Conservation (phyloP, 2,888 invertebrate species). For the Cantharis rufa region DNA sequence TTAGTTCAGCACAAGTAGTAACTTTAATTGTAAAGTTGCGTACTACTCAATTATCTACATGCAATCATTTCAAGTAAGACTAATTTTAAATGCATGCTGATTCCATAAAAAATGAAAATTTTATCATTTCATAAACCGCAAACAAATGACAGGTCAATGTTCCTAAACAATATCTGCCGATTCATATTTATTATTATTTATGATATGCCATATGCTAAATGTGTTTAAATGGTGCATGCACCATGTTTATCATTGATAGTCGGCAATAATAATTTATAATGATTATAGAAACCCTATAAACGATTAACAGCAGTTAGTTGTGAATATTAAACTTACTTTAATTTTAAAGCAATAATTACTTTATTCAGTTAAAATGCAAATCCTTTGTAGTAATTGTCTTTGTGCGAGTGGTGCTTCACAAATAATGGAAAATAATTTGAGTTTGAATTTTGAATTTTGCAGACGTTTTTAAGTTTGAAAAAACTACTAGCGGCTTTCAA, state of each 20-base stretch:
- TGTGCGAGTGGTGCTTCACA: background rate
- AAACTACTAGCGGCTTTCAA: too few species aligned
- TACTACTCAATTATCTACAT: background rate
- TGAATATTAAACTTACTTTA: background rate
- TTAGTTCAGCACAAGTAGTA: background rate
- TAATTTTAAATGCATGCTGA: background rate
- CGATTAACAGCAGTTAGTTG: conserved; percentile 8
- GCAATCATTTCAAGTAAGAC: background rate
- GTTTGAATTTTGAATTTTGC: background rate
- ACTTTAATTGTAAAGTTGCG: background rate
- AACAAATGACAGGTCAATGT: conserved; percentile 22
- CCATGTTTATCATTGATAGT: conserved; percentile 34
- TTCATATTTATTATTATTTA: conserved; percentile 30
- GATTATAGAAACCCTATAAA: conserved; percentile 3
- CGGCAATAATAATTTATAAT: conserved; percentile 34
- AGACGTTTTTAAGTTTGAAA: background rate
- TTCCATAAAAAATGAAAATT: background rate
- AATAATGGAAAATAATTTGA: background rate
- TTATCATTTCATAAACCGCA: conserved; percentile 3
- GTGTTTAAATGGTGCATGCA: conserved; percentile 25
- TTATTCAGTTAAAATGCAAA: background rate
- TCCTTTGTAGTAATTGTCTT: background rate
- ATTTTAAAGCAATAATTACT: background rate
- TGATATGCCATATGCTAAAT: conserved; percentile 19
- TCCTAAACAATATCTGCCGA: conserved; percentile 21